Evolutionary conservation across 1,140 invertebrate species (phyloP).

Genomic region (Lucilia cuprina): DNA sequence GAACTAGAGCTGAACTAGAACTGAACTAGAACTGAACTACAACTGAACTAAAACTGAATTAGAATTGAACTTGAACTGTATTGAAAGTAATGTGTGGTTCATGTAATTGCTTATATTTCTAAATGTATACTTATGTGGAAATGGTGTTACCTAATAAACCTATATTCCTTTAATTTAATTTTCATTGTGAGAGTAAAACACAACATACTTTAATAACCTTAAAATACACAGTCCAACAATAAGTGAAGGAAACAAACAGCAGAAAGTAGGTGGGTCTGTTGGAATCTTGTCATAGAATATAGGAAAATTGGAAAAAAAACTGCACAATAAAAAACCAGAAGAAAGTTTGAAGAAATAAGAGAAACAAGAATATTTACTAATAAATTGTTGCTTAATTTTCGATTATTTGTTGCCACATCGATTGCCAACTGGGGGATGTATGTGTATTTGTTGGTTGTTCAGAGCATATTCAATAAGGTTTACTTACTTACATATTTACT

Average conservation of each 20-base stretch:
- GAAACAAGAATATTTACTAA: neutral
- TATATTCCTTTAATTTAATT: neutral
- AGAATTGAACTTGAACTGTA: too few species aligned
- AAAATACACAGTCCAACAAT: neutral
- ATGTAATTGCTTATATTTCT: too few species aligned
- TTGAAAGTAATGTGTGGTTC: too few species aligned
- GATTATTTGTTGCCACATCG: slow-evolving; percentile 16
- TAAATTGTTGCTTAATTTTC: slow-evolving; percentile 32
- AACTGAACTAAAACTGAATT: too few species aligned
- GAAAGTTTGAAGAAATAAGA: neutral
- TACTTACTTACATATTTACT: neutral
- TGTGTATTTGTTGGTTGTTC: neutral
- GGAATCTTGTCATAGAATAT: neutral
- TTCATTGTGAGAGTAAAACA: neutral
- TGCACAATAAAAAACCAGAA: neutral
- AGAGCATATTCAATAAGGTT: neutral
- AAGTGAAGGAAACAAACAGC: neutral
- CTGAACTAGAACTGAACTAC: too few species aligned
- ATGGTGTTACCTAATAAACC: neutral
- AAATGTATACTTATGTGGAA: neutral
- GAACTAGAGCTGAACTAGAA: too few species aligned
- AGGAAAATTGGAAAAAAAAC: neutral
- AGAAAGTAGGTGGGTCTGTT: neutral
- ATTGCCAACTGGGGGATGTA: neutral
- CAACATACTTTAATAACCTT: neutral